Evolutionary conservation across 2,797 vertebrate species (phyloP), one percentile per base, ranked within the genome.

Genomic region (Melanotaenia maccullochi): DNA sequence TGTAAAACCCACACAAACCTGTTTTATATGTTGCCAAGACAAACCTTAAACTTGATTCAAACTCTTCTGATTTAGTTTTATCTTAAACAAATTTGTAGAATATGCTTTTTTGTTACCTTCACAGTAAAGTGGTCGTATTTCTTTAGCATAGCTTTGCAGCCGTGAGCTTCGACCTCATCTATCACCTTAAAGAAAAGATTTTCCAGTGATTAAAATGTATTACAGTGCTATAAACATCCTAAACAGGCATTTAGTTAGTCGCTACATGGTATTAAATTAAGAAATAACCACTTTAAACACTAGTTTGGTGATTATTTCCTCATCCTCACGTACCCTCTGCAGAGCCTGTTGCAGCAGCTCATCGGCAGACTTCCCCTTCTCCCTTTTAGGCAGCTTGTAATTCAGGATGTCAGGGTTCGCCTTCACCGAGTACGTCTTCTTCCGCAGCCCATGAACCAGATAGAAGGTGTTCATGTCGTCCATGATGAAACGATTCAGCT

Each of bases 71-170:
- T 30, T 13, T 16, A 1, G 5, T 9, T 32, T 18, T 56, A 3
- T 40, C 12, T 40, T 13, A 40, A 13, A 40, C 30, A 30, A 30
- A 30, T 30, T 30, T 5, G 30, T 30, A 30, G 30, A 30, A 30
- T 3, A 30, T 24, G 22, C 24, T 9, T 25, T 28, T 38, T 12
- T 38, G 16, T 59, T 14, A 94, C 93, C 92, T 92, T 91, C 1
- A 93, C 81, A 59, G 93, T 89, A 13, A 86, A 91, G 18, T 73
- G 81, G 75, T 90, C 87, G 6, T 91, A 94, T 36, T 86, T 90
- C 25, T 49, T 0, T 4, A 92, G 36, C 2, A 80, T 78, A 22
- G 75, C 68, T 22, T 18, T 32, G 60, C 92, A 92, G 62, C 87
- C 88, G 7, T 88, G 60, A 16, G 59, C 66, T 24, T 73, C 58